A percentile compares a stretch with the other conserved stretches of the same genome.
Evolutionary conservation across 2,888 invertebrate genomes (phyloP).

Genomic region (Eilema sororculum): DNA sequence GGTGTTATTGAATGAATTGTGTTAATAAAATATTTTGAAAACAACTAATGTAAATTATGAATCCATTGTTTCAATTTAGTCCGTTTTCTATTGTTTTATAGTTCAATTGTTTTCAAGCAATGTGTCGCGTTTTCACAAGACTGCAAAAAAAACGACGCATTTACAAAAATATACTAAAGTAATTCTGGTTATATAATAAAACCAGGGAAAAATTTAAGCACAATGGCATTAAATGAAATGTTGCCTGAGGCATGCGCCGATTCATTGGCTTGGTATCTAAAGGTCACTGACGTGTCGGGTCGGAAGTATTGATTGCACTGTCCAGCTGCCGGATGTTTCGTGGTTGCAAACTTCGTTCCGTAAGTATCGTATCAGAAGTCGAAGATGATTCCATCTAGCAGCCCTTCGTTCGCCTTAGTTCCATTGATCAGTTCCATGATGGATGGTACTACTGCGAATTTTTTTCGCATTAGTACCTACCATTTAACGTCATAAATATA

Average conservation of each 20-base stretch:
- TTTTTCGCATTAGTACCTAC: too few species aligned
- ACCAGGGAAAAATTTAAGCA: neutral
- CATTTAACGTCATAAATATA: too few species aligned
- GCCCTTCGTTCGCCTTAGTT: too few species aligned
- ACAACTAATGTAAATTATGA: conserved; percentile 81
- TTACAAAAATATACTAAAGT: neutral
- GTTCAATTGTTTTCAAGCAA: conserved; percentile 17
- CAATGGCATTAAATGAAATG: neutral
- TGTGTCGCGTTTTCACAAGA: neutral
- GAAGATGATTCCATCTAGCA: too few species aligned
- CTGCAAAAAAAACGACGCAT: neutral
- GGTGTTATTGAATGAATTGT: conserved; percentile 88
- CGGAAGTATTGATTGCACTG: neutral
- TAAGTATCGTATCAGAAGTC: neutral
- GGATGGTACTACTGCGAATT: too few species aligned
- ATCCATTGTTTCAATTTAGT: conserved; percentile 75
- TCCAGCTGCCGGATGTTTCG: neutral
- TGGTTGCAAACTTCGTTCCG: neutral
- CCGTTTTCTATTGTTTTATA: conserved; percentile 29
- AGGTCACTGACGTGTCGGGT: neutral
- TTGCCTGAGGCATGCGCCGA: neutral
- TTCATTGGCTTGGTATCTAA: neutral
- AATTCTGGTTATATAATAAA: neutral
- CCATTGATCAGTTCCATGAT: too few species aligned
- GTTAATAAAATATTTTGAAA: conserved; percentile 88